Conservation (phyloP, 1,140 invertebrate genomes). For the Ceratina calcarata region DNA sequence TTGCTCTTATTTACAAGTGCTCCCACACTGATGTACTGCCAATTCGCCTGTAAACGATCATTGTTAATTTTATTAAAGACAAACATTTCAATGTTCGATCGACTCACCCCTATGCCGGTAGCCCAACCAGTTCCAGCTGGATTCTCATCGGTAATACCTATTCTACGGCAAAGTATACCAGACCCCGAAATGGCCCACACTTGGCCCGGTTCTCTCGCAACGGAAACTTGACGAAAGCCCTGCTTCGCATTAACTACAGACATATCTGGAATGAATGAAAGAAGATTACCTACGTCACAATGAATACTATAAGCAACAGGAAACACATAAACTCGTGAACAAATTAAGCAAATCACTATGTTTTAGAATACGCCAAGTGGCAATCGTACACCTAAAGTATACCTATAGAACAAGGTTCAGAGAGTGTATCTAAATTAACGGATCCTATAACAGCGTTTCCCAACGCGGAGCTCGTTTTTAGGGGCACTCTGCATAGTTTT, state of each 20-base stretch:
- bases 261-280: constrained; percentile 66
- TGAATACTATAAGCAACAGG: neutral
- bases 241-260: constrained; percentile 75
- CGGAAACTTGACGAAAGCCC: constrained; percentile 85
- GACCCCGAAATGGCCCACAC: constrained; percentile 88
- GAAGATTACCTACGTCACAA: neutral
- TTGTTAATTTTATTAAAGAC: neutral
- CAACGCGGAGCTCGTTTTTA: constrained; percentile 14
- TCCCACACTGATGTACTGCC: constrained; percentile 76
- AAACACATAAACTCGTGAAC: neutral
- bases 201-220: constrained; percentile 80
- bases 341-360: neutral
- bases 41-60: constrained; percentile 74
- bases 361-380: neutral
- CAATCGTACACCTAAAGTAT: constrained; percentile 19
- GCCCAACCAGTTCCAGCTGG: constrained; percentile 89
- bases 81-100: constrained; percentile 3
- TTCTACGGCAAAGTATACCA: constrained; percentile 87
- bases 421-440: constrained; percentile 27
- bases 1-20: constrained; percentile 67
- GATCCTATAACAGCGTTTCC: constrained; percentile 34
- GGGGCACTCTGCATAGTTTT: neutral
- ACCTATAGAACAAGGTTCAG: constrained; percentile 33
- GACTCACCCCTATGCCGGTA: constrained; percentile 85
- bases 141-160: constrained; percentile 86